Base-by-base conservation (phyloP, 1,140 invertebrate genomes). In the Drosophila ambigua region DNA sequence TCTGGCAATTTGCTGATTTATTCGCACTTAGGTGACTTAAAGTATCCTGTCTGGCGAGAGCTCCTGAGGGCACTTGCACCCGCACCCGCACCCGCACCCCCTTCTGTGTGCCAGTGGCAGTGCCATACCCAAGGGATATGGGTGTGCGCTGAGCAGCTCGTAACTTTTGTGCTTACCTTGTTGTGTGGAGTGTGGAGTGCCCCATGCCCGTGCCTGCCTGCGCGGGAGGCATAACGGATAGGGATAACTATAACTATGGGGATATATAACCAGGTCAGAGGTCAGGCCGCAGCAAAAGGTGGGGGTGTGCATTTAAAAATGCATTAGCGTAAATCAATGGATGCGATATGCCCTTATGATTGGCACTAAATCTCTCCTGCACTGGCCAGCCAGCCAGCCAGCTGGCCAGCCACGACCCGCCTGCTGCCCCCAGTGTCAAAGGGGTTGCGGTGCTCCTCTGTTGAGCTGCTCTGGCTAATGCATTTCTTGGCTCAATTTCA, bases 271-370 rank as follows among this genome's bases (percentile, higher is more conserved):
- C 35, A 13, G 35, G 35, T 11, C 35, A 39, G 11, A 35, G 35
- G 45, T 20, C n/a, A 20, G 26, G n/a, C 8, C 31, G 20, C 2
- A 45, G 35, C 24, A 1, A 6, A 8, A 24, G 24, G 16, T 24
- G 23, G 23, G 23, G 23, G 23, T 3, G 46, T 72, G 67, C 78
- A 75, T 76, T 80, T 80, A 80, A 80, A 80, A 80, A 76, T 80
- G 78, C 78, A 80, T 80, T 80, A 80, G 72, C 78, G 78, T 80
- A 80, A 80, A 80, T 80, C 78, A 80, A 80, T 80, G 62, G 55
- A 46, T 51, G 49, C 60, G 64, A 66, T 80, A 65, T 80, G 72
- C 72, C 67, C 68, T 67, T 63, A 59, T 77, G 78, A 80, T 80
- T 80, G 77, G 61, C 77, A 77, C 79, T 80, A 80, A 80, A 77